A percentile compares a stretch with the other conserved stretches of the same genome.
Evolutionary conservation across 2,888 invertebrate genomes (phyloP).

Genomic region (Aporophyla nigra): DNA sequence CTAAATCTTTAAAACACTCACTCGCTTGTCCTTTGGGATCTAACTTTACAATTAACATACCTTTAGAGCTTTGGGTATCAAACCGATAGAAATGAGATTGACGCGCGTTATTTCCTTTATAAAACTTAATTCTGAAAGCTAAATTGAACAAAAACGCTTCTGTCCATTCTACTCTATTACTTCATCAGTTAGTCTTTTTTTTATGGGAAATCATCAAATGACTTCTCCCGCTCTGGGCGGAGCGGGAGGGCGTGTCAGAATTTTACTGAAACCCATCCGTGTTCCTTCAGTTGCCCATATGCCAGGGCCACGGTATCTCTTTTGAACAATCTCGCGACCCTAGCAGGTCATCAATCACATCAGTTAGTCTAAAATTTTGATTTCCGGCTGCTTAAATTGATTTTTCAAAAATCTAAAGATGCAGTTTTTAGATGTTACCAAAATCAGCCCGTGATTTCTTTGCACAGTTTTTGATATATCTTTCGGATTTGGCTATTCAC

Average conservation of each 20-base stretch:
- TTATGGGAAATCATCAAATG: too few species aligned
- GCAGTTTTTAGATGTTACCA: too few species aligned
- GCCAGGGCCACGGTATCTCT: too few species aligned
- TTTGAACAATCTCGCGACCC: too few species aligned
- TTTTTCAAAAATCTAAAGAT: not conserved
- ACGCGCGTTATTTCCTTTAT: not conserved
- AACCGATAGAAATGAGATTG: not conserved
- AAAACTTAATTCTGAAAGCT: not conserved
- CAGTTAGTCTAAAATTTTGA: not conserved
- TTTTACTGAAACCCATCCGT: too few species aligned
- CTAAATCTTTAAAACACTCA: conserved; percentile 48
- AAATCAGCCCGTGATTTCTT: too few species aligned
- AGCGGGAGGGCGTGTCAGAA: too few species aligned
- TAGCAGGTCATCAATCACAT: too few species aligned
- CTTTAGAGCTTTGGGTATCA: conserved; percentile 22
- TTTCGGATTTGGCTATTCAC: not conserved
- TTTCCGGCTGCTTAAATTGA: too few species aligned
- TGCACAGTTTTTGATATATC: not conserved
- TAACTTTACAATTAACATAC: conserved; percentile 44
- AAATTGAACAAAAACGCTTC: not conserved
- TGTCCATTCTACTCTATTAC: not conserved
- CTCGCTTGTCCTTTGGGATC: conserved; percentile 15
- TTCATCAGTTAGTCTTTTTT: not conserved
- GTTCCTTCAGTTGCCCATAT: too few species aligned
- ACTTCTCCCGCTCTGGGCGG: too few species aligned